These are phyloP conservation scores for Ophioderma brevispina DNA, from an alignment of 35 echinoderm and acorn worm species.

Conservation along the genomic window DNA sequence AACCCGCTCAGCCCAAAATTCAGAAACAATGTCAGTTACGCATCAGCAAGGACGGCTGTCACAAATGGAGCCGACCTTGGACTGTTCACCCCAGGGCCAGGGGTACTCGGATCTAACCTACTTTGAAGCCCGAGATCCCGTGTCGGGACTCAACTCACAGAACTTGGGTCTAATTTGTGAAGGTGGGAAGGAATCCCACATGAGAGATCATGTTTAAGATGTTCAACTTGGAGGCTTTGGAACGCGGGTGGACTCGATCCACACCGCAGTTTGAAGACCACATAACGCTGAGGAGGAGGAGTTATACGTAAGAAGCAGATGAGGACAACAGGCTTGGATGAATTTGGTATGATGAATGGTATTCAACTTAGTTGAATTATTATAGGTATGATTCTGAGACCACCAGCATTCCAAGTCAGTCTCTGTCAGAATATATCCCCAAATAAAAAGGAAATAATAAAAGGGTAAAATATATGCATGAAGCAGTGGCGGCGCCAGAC, in stretches of 20 bases:
- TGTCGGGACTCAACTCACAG: conserved; percentile 53
- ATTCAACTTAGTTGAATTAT: too few relatives aligned
- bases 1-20: conserved; percentile 83
- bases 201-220: conserved; percentile 85
- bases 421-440: too few relatives aligned
- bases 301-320: neutral
- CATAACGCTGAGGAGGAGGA: neutral
- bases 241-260: neutral
- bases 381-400: too few relatives aligned
- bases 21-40: conserved; percentile 77
- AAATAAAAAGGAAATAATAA: too few relatives aligned
- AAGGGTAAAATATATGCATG: too few relatives aligned
- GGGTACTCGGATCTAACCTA: conserved; percentile 91
- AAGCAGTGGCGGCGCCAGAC: too few relatives aligned
- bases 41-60: conserved; percentile 82
- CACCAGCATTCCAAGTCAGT: too few relatives aligned
- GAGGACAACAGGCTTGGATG: neutral
- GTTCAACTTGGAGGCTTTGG: conserved; percentile 85
- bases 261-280: neutral
- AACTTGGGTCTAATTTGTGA: conserved; percentile 88
- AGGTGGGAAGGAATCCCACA: conserved; percentile 48
- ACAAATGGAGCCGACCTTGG: conserved; percentile 76
- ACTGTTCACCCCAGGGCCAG: conserved; percentile 44
- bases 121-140: conserved; percentile 56
- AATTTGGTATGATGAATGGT: neutral